phyloP scores from a whole-genome alignment of 2,888 invertebrate species.

The Eledona agricola region DNA sequence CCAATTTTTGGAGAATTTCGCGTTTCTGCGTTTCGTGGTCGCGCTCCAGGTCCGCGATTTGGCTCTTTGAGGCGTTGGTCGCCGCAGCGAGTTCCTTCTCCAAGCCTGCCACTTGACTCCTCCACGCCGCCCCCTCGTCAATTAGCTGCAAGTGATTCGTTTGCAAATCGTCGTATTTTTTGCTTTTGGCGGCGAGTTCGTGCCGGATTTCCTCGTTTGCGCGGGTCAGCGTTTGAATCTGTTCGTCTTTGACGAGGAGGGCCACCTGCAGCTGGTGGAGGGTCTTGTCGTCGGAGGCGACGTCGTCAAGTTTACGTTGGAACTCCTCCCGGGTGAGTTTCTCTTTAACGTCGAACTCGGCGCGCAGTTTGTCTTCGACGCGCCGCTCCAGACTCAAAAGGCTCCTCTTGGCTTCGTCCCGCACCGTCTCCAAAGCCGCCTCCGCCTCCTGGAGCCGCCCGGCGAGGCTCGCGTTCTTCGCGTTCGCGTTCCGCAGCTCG shows the following conservation, averaged over 20 bases:
- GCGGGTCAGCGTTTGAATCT: slow-evolving; percentile 54
- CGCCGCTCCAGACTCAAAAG: slow-evolving; percentile 54
- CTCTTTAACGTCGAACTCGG: slow-evolving; percentile 48
- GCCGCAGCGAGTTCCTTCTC: too few relatives aligned
- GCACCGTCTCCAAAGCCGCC: slow-evolving; percentile 49
- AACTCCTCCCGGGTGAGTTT: slow-evolving; percentile 49
- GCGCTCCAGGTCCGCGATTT: too few relatives aligned
- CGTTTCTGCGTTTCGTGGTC: too few relatives aligned
- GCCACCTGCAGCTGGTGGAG: slow-evolving; percentile 63
- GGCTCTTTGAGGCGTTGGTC: too few relatives aligned
- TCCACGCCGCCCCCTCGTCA: slow-evolving; percentile 63
- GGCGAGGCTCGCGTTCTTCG: slow-evolving; percentile 42
- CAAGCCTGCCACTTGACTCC: slow-evolving; percentile 60
- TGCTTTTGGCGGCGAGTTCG: too few relatives aligned
- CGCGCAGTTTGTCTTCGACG: slow-evolving; percentile 50
- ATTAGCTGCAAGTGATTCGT: slow-evolving; percentile 64
- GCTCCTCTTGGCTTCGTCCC: slow-evolving; percentile 61
- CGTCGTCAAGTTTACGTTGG: slow-evolving; percentile 47
- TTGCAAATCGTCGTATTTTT: slow-evolving; percentile 49
- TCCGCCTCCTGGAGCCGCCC: slow-evolving; percentile 22
- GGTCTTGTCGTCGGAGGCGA: slow-evolving; percentile 45
- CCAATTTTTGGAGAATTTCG: too few relatives aligned
- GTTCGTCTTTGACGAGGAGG: slow-evolving; percentile 63
- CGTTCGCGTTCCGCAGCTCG: slow-evolving; percentile 47
- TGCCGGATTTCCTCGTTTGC: too few relatives aligned